Evolutionary conservation across 2,797 vertebrate species (phyloP).

Genomic region (Protonibea diacanthus): DNA sequence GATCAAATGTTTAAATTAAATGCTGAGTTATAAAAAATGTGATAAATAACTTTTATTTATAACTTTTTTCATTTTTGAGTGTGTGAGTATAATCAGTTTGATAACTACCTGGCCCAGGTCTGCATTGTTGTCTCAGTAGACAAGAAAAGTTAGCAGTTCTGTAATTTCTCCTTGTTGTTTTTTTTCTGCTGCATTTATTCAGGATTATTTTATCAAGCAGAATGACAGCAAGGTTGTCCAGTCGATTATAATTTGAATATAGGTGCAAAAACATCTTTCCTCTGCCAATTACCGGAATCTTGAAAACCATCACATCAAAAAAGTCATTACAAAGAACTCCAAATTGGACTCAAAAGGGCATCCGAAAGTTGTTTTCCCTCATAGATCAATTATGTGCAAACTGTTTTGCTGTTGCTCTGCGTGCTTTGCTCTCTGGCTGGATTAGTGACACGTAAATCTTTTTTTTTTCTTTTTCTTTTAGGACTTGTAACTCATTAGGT

Average conservation of each 20-base stretch:
- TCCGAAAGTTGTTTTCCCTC: neutral
- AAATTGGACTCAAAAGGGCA: neutral
- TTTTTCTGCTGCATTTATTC: neutral
- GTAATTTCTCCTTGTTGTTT: too few relatives aligned
- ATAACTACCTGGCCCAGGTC: too few relatives aligned
- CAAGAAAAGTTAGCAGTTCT: neutral
- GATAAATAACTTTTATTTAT: too few relatives aligned
- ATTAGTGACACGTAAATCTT: slow-evolving; percentile 5
- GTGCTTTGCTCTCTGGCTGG: neutral
- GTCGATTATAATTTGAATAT: neutral
- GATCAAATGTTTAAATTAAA: neutral
- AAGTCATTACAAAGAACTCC: neutral
- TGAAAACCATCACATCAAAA: neutral
- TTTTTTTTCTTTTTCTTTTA: neutral
- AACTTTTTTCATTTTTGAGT: too few relatives aligned
- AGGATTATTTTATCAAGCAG: neutral
- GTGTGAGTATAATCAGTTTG: too few relatives aligned
- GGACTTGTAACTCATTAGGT: slow-evolving; percentile 1
- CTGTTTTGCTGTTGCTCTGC: neutral
- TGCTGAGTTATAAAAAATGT: too few relatives aligned
- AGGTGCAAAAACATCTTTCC: neutral
- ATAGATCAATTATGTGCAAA: neutral
- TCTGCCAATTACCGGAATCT: neutral
- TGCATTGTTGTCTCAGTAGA: too few relatives aligned
- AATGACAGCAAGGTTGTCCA: neutral